Evolutionary conservation across 2,888 invertebrate species (phyloP).

Genomic region (Drosophila paranaensis): DNA sequence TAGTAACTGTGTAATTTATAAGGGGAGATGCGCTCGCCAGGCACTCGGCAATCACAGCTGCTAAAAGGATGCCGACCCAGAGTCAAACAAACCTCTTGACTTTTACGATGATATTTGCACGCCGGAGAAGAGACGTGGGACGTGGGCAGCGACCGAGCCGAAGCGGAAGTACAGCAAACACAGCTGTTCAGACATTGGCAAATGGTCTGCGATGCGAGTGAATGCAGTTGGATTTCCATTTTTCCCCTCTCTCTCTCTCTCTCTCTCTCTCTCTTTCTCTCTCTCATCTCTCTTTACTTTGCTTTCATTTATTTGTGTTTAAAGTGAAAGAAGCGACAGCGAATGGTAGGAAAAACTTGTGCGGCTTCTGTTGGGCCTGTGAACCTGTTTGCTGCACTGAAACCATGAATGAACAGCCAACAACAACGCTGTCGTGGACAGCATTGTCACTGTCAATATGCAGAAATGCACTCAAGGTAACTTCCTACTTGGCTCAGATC

Average conservation of each 20-base stretch:
- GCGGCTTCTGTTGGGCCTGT: conserved; percentile 79
- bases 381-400: conserved; percentile 72
- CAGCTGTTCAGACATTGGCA: conserved; percentile 56
- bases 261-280: conserved; percentile 16
- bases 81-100: conserved; percentile 72
- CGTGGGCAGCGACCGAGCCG: conserved; percentile 4
- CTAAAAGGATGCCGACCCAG: conserved; percentile 47
- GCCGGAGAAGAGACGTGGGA: background rate
- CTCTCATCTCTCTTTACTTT: conserved; percentile 8
- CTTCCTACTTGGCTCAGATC: conserved; percentile 77
- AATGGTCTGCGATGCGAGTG: conserved; percentile 29
- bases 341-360: conserved; percentile 58
- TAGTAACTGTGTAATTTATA: conserved; percentile 41
- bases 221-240: conserved; percentile 49
- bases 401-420: conserved; percentile 73
- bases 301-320: conserved; percentile 35
- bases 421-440: conserved; percentile 36
- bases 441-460: conserved; percentile 75
- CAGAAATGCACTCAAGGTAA: conserved; percentile 84
- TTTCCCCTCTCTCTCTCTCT: conserved; percentile 18
- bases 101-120: conserved; percentile 63
- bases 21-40: background rate
- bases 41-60: conserved; percentile 62
- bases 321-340: conserved; percentile 17
- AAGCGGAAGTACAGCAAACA: conserved; percentile 70